These are phyloP conservation scores for Lerista edwardsae DNA, from an alignment of 2,797 vertebrate species.

Conservation along the genomic window DNA sequence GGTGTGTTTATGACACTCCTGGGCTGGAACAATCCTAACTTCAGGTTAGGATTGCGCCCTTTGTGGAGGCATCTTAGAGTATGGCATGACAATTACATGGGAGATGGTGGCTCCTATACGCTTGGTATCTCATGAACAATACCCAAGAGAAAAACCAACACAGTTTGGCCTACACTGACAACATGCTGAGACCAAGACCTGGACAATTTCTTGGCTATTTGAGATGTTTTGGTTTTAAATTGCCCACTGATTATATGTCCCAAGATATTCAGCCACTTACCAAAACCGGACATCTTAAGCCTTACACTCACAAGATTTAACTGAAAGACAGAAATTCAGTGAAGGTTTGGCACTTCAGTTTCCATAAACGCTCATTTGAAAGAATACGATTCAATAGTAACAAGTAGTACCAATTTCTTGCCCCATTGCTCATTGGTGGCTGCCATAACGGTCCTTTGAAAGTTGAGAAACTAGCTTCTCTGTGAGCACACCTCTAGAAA, in stretches of 20 bases:
- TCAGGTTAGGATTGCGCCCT: no score
- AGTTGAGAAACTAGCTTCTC: slow-evolving; percentile 1
- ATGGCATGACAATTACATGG: background rate
- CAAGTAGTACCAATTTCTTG: background rate
- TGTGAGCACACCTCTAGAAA: slow-evolving; percentile 24
- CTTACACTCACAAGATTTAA: background rate
- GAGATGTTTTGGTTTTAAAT: background rate
- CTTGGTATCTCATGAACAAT: background rate
- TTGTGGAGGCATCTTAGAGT: background rate
- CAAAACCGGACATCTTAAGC: background rate
- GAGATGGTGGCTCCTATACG: background rate
- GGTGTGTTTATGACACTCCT: no score
- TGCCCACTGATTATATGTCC: background rate
- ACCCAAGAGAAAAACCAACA: background rate
- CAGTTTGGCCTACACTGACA: background rate
- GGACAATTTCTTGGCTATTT: background rate
- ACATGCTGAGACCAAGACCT: background rate
- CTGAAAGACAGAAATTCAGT: background rate
- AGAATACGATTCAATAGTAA: background rate
- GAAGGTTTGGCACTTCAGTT: slow-evolving; percentile 17
- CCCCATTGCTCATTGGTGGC: background rate
- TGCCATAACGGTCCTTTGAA: background rate
- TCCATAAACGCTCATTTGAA: background rate
- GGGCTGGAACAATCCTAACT: no score
- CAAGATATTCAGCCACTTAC: background rate